Percentiles rank a stretch among this genome's conserved stretches.
Evolutionary conservation across 2,113 vertebrate species (phyloP).

Genomic region (Chamaea fasciata): DNA sequence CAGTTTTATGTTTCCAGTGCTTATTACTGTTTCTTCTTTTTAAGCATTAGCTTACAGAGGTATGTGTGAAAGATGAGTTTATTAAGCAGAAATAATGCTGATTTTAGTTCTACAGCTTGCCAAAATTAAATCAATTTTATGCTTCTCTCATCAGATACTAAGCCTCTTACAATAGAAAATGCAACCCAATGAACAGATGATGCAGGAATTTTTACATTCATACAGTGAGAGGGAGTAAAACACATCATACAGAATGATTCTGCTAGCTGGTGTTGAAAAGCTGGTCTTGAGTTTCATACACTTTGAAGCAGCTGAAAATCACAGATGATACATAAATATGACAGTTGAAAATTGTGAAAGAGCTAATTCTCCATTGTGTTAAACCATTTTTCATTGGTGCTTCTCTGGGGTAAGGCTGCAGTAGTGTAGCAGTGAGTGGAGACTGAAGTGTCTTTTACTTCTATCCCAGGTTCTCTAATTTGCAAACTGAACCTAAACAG

Average conservation of each 20-base stretch:
- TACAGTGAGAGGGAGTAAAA: conserved; percentile 4
- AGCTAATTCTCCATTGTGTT: conserved; percentile 15
- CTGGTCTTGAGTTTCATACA: conserved; percentile 10
- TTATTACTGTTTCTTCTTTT: conserved; percentile 56
- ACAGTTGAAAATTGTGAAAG: not conserved
- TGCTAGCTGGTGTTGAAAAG: conserved; percentile 26
- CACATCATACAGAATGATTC: not conserved
- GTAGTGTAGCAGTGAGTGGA: not conserved
- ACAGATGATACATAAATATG: conserved; percentile 32
- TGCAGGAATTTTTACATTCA: conserved; percentile 39
- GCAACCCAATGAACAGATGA: conserved; percentile 43
- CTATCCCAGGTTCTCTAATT: not conserved
- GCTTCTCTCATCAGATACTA: conserved; percentile 60
- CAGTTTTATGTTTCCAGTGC: conserved; percentile 43
- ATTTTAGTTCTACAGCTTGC: conserved; percentile 57
- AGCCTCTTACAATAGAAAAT: conserved; percentile 58
- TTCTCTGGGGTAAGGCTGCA: not conserved
- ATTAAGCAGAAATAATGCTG: conserved; percentile 66
- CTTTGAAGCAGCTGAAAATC: conserved; percentile 37
- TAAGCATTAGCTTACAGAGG: conserved; percentile 55
- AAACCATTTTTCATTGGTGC: not conserved
- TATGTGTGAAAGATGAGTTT: conserved; percentile 61
- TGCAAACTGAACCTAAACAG: not conserved
- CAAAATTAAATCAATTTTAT: conserved; percentile 65
- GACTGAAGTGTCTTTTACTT: not conserved